These are phyloP conservation scores for Remorina albescens DNA, from an alignment of 2,797 vertebrate species.

Conservation along the genomic window DNA sequence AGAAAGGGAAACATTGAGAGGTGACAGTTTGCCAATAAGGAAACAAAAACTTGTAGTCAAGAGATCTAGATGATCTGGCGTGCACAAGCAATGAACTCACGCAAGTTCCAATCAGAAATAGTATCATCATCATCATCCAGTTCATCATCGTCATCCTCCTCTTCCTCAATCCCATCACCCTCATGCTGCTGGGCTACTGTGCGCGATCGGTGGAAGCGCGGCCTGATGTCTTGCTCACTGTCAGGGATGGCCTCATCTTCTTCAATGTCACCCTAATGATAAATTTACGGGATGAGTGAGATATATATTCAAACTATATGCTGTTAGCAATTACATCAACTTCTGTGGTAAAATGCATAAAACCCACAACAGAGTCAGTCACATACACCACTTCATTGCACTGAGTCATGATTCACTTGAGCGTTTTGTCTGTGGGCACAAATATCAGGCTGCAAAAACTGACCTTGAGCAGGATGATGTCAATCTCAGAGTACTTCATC, in stretches of 20 bases:
- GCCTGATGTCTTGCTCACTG: constrained; percentile 96
- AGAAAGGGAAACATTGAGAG: background rate
- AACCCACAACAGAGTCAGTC: background rate
- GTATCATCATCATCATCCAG: constrained; percentile 96
- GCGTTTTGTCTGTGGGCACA: constrained; percentile 13
- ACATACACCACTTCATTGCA: constrained; percentile 19
- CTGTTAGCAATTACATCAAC: background rate
- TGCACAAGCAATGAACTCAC: constrained; percentile 79
- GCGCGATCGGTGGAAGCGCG: constrained; percentile 95
- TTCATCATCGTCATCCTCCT: constrained; percentile 92
- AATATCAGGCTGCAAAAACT: constrained; percentile 65
- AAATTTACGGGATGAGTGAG: background rate
- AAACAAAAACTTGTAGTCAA: no score
- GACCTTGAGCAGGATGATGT: constrained; percentile 98
- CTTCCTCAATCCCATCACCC: constrained; percentile 92
- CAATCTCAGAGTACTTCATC: constrained; percentile 99
- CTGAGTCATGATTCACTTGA: constrained; percentile 32
- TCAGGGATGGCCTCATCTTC: constrained; percentile 97
- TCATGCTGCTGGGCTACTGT: constrained; percentile 96
- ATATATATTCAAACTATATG: background rate
- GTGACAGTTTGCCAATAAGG: background rate
- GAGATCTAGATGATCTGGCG: constrained; percentile 10
- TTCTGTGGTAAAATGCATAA: background rate
- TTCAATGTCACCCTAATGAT: constrained; percentile 92
- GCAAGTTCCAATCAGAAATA: constrained; percentile 98